Base-by-base conservation (phyloP, 2,797 vertebrate species). In the Micrastur ruficollis region DNA sequence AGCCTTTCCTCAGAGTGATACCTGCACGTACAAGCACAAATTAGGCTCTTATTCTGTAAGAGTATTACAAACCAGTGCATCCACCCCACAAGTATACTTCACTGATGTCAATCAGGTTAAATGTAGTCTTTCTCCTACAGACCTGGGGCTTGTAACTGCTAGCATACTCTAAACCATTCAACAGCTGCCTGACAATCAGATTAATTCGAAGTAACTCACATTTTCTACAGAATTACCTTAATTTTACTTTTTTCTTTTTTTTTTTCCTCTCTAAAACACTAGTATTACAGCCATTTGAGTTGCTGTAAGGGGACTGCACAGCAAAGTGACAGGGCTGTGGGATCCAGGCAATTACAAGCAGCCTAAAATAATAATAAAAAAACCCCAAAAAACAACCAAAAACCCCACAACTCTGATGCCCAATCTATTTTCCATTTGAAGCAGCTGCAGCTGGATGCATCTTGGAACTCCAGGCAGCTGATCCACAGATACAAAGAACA, bases 361-460 rank as follows among this genome's bases (percentile, higher is more conserved):
- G 12, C 52, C 50, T 62, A 14, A 62, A 73, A 44, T 44, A 44
- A 44, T 19, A 44, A 40, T 40, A 40, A 44, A 19, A 63, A 38
- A 63, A 38, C n/a, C n/a, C n/a, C n/a, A n/a, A 12, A 8, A 22
- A 47, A 5, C 46, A 11, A 47, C 20, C 36, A 76, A 73, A 65
- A 3, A 0, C 7, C 11, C 20, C 12, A 67, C 66, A 31, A 6
- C 15, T 62, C 49, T 66, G 40, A 61, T 88, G 46, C 63, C 44
- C 32, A 40, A 34, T 86, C 12, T 91, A 38, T 81, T 95, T 93
- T 79, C 44, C 73, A 40, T 58, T 58, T 93, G 27, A 89, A 25
- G 58, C 88, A 94, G 87, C 71, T 96, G 87, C 87, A 95, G 87
- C 85, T 87, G 94, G 75, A 82, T 87, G 59, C 50, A 55, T 76